These are phyloP conservation scores for Cenopis cana DNA, from an alignment of 2,888 invertebrate species.

Conservation along the genomic window DNA sequence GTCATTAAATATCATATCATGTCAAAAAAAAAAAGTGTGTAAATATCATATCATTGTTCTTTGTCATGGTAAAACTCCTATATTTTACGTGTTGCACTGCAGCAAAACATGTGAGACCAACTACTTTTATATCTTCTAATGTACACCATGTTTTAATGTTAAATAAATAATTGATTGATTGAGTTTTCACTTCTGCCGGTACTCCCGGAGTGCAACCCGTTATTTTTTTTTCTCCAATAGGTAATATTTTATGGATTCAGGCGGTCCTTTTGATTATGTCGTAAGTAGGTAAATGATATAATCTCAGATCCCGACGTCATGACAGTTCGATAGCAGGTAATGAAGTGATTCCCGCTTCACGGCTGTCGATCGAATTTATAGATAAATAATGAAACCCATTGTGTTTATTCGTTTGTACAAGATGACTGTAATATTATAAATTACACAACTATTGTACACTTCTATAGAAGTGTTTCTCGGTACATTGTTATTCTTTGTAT, in stretches of 20 bases:
- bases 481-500: neutral
- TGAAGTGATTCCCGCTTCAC: slow-evolving; percentile 2
- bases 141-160: too few relatives aligned
- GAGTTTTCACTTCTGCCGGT: too few relatives aligned
- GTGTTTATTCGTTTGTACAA: neutral
- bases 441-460: neutral
- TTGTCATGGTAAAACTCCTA: too few relatives aligned
- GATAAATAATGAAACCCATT: slow-evolving; percentile 16
- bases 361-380: slow-evolving; percentile 5
- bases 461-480: neutral
- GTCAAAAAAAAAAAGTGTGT: too few relatives aligned
- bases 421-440: neutral
- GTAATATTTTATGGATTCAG: neutral
- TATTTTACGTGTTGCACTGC: too few relatives aligned
- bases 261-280: neutral
- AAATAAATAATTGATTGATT: too few relatives aligned
- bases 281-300: neutral
- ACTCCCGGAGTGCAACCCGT: too few relatives aligned
- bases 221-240: too few relatives aligned
- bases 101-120: too few relatives aligned
- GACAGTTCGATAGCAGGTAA: slow-evolving; percentile 31
- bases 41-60: too few relatives aligned
- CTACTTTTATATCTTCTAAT: too few relatives aligned
- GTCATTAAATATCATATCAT: too few relatives aligned
- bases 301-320: neutral